A percentile compares a stretch with the other conserved stretches of the same genome.
Evolutionary conservation across 2,797 vertebrate species (phyloP).

Genomic region (Xyrichtys novacula): DNA sequence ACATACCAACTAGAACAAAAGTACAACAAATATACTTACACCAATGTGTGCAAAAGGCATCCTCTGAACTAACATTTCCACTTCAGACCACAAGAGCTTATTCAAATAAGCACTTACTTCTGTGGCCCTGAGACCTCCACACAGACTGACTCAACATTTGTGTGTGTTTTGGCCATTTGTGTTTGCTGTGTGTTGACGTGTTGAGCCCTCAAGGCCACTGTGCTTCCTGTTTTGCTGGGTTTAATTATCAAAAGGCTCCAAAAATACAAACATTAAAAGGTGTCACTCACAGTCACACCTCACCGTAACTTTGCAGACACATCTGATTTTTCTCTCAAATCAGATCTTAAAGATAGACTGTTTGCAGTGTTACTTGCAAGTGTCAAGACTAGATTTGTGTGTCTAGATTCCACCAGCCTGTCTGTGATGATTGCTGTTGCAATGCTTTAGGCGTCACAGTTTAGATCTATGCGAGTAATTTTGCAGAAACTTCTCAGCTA

Average conservation of each 20-base stretch:
- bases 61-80: constrained; percentile 3
- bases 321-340: background rate
- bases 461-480: no score
- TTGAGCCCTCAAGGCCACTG: constrained; percentile 6
- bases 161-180: background rate
- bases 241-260: background rate
- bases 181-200: background rate
- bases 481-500: no score
- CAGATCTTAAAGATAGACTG: background rate
- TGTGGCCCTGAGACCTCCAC: background rate
- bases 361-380: background rate
- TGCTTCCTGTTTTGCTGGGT: background rate
- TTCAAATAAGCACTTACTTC: background rate
- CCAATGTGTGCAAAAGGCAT: background rate
- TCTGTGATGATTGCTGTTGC: background rate
- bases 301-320: background rate
- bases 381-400: background rate
- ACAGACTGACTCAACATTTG: background rate
- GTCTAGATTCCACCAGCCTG: background rate
- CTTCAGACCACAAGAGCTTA: background rate
- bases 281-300: constrained; percentile 13
- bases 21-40: background rate
- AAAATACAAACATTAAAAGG: constrained; percentile 11
- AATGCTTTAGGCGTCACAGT: no score
- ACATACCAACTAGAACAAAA: background rate